A percentile compares a stretch with the other conserved stretches of the same genome.
These are phyloP conservation scores for Solenopsis fugax DNA, from an alignment of 1,140 invertebrate species.

Conservation along the genomic window DNA sequence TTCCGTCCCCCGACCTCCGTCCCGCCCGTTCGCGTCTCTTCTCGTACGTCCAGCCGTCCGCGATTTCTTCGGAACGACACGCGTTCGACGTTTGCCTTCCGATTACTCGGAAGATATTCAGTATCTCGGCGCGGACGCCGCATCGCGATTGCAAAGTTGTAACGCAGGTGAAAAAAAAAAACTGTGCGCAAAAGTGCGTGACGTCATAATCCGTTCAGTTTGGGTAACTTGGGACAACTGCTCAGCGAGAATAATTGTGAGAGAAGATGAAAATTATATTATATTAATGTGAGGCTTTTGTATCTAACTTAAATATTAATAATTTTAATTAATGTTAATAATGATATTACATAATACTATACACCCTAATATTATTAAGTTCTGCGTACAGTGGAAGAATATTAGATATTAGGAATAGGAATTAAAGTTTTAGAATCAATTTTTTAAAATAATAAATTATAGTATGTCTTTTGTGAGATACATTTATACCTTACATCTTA, in stretches of 20 bases:
- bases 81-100: background rate
- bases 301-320: background rate
- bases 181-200: background rate
- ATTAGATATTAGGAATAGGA: no score
- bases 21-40: conserved; percentile 29
- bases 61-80: conserved; percentile 51
- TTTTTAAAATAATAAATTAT: no score
- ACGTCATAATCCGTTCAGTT: background rate
- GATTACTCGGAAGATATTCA: conserved; percentile 29
- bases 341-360: background rate
- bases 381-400: no score
- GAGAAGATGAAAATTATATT: background rate
- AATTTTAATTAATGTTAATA: background rate
- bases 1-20: conserved; percentile 23
- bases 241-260: background rate
- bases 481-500: no score
- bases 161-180: background rate
- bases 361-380: background rate
- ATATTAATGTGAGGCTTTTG: background rate
- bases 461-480: no score
- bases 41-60: background rate
- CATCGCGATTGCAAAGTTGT: background rate
- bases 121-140: background rate
- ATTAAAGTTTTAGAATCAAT: no score
- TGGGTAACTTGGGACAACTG: background rate